These are phyloP conservation scores for Oxycera nigricornis DNA, from an alignment of 2,888 invertebrate genomes.

Conservation along the genomic window DNA sequence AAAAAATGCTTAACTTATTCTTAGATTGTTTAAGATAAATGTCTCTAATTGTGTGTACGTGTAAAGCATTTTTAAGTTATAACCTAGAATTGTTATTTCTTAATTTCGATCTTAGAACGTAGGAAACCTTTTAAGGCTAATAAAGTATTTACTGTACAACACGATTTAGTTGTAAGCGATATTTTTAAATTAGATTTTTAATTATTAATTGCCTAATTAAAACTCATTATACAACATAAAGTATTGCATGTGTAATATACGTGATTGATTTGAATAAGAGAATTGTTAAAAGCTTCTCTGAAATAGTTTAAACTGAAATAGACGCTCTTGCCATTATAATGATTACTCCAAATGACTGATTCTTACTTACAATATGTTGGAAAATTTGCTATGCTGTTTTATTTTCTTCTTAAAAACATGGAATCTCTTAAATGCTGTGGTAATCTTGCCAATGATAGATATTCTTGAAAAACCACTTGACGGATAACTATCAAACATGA, in stretches of 20 bases:
- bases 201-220: constrained; percentile 18
- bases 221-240: constrained; percentile 19
- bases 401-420: too few species aligned
- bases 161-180: constrained; percentile 27
- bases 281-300: not conserved
- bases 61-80: constrained; percentile 43
- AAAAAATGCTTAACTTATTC: constrained; percentile 43
- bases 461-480: too few species aligned
- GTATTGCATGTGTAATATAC: constrained; percentile 31
- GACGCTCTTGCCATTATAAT: constrained; percentile 44
- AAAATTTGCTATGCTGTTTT: constrained; percentile 25
- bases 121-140: constrained; percentile 40
- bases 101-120: constrained; percentile 38
- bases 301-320: not conserved
- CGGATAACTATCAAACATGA: too few species aligned
- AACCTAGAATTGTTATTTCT: constrained; percentile 34
- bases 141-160: constrained; percentile 41
- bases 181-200: constrained; percentile 20
- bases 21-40: constrained; percentile 41
- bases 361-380: constrained; percentile 22
- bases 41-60: constrained; percentile 43
- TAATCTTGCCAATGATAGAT: constrained; percentile 3
- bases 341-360: constrained; percentile 42
- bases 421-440: constrained; percentile 16
- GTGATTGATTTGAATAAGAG: constrained; percentile 5